phyloP scores from a whole-genome alignment of 2,113 vertebrate species.

The Stigmatopora nigra region DNA sequence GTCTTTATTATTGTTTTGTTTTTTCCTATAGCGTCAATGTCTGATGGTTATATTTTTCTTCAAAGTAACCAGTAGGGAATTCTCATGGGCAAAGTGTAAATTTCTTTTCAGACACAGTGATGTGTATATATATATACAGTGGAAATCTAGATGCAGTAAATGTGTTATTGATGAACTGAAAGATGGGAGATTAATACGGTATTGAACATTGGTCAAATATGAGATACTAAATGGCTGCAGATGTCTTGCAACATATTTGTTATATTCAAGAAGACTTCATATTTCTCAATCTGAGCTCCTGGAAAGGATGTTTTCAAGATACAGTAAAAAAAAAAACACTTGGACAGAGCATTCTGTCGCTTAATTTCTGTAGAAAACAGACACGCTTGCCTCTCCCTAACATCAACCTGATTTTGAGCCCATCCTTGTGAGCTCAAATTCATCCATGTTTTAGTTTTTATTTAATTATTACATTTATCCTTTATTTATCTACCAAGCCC shows the following conservation, averaged over 20 bases:
- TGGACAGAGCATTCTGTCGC: not conserved
- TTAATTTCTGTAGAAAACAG: not conserved
- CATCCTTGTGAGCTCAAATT: not conserved
- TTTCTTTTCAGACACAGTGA: not conserved
- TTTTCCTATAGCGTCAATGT: conserved; percentile 9
- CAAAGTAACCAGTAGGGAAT: conserved; percentile 1
- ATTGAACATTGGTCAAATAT: not conserved
- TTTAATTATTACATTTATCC: not conserved
- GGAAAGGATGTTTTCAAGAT: not conserved
- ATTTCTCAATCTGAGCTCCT: not conserved
- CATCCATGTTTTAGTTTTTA: not conserved
- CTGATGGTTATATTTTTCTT: conserved; percentile 13
- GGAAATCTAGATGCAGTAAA: not conserved
- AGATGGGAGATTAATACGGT: not conserved
- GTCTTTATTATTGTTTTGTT: conserved; percentile 32
- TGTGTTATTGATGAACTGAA: not conserved
- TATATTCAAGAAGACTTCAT: not conserved
- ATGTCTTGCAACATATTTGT: not conserved
- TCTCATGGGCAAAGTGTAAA: not conserved
- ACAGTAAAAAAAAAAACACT: not conserved
- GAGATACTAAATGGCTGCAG: not conserved
- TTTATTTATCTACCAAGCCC: conserved; percentile 1
- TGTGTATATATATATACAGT: not conserved
- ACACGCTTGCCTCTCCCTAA: not conserved
- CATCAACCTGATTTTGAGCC: not conserved